Evolutionary conservation across 2,113 vertebrate genomes (phyloP).

Genomic region (Lathamus discolor): DNA sequence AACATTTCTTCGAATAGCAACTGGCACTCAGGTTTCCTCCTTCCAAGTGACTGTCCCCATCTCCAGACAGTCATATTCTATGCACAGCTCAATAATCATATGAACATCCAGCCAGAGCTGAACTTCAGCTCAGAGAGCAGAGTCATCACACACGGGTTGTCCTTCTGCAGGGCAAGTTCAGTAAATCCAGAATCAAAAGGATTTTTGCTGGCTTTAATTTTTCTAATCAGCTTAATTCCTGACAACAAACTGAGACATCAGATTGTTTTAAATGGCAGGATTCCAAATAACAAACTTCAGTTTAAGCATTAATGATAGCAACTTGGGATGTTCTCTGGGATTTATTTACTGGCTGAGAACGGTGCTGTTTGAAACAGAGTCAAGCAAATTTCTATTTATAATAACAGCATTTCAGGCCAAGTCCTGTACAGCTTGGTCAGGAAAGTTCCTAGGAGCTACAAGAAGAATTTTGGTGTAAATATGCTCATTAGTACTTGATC

Average conservation of each 20-base stretch:
- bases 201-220: background rate
- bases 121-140: background rate
- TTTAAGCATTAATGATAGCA: background rate
- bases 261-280: background rate
- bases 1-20: background rate
- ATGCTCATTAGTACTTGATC: background rate
- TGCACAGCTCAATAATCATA: background rate
- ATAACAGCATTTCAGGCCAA: background rate
- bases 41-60: background rate
- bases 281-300: background rate
- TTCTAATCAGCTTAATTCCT: constrained; percentile 35
- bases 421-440: background rate
- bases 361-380: background rate
- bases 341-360: background rate
- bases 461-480: background rate
- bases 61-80: background rate
- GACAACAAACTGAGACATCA: background rate
- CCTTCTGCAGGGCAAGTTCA: background rate
- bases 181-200: background rate
- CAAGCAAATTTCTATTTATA: background rate
- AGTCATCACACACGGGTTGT: background rate
- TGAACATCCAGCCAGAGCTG: background rate
- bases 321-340: background rate
- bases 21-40: background rate
- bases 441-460: background rate